Base-by-base conservation (phyloP, 2,113 vertebrate species). In the Pelecanoides urinatrix region DNA sequence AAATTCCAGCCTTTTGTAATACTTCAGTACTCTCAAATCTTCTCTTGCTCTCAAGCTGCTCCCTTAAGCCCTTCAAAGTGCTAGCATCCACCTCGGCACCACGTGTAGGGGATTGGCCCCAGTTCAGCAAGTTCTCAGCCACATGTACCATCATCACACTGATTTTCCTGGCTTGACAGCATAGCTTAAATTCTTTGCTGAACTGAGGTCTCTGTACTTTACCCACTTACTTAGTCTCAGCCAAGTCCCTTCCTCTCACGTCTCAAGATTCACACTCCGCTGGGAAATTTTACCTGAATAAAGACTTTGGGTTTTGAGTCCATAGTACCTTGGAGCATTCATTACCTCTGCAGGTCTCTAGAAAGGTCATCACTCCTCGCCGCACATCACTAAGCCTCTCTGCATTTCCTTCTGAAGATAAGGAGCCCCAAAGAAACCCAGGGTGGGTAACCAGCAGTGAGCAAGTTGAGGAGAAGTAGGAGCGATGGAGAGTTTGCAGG, bases 1-100 rank as follows among this genome's bases (percentile, higher is more conserved):
- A 32, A 50, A n/a, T 10, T n/a, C 44, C 67, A 76, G 62, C 47
- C 19, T 78, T 74, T 30, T 26, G 23, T 5, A 61, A 44, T 11
- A 15, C 13, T 27, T 26, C 0, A 2, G 44, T 45, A 18, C 8
- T 5, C 38, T 71, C 78, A 40, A 21, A 7, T 3, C 44, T 36
- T 13, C 26, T 8, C 52, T 6, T 52, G 7, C 20, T 85, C 42
- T 67, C 61, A 9, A n/a, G 55, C 34, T 70, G 59, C 50, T 84
- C 40, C 45, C 45, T 66, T 16, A n/a, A 2, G 5, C 61, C 29
- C 16, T 27, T 30, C 68, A 3, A 25, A 66, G 72, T 6, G 27
- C 16, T 9, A 4, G 34, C 20, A 30, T 20, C 36, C 68, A 26
- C 22, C 50, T 70, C 1, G 0, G 44, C 63, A 52, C 8, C 0